Evolutionary conservation across 2,888 invertebrate genomes (phyloP), one percentile per base, ranked within the genome.

Genomic region (Lypha dubia): DNA sequence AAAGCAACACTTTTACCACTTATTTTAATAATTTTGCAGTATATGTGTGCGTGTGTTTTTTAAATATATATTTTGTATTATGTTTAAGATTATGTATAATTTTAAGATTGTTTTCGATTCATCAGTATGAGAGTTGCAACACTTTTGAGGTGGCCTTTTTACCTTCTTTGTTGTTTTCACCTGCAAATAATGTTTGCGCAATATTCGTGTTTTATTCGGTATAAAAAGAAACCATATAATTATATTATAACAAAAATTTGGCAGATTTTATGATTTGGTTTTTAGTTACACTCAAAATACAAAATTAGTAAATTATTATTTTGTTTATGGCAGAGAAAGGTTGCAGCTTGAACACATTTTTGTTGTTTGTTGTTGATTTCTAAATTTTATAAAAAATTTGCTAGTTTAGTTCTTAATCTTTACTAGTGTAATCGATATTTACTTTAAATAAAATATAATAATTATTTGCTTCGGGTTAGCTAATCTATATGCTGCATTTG

Each of bases 1-100:
- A 41, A 53, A 32, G 22, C 77, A 77, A 83, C 77, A 83, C 83
- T 83, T 81, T 83, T 75, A 73, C 77, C 77, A 67, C 77, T 75
- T 75, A 63, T 70, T 56, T 73, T 38, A 65, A 58, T 73, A 46
- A 58, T 77, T 46, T 67, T 13, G 1, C 24, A 15, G 4, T 13
- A 3, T 22, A n/a, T 65, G 9, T 58, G 65, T 7, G 32, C 17
- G 28, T 51, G 8, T n/a, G 38, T 38, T 46, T 22, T 20, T 53
- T 62, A 4, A n/a, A 5, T 32, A 15, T 51, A 7, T 38, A 28
- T 58, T 82, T 49, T 77, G 44, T 60, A 67, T 58, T 70, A 71
- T 71, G 65, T 28, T 71, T 65, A 41, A 51, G 68, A 77, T 77
- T 77, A 60, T 53, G 46, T 71, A 35, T 71, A 71, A 71, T 65